Percentiles rank a stretch among this genome's conserved stretches.
Conservation (phyloP, 2,797 vertebrate species). For the Hybognathus amarus region DNA sequence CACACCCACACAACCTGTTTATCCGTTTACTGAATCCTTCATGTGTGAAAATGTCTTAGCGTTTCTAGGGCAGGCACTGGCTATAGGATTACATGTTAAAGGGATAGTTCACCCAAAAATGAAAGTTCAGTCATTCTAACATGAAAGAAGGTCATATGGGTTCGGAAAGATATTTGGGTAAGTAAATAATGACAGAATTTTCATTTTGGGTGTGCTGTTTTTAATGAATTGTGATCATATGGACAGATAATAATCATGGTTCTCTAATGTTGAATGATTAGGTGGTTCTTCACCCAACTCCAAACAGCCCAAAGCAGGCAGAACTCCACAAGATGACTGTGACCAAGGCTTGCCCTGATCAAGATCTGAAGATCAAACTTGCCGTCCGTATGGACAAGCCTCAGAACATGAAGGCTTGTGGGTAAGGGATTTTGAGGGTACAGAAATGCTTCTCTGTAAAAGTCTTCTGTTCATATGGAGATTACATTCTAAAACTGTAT, state of each 20-base stretch:
- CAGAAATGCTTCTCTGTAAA: too few relatives aligned
- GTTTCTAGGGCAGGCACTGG: neutral
- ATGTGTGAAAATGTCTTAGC: constrained; percentile 25
- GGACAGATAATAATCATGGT: neutral
- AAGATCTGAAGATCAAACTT: constrained; percentile 97
- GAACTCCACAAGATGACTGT: constrained; percentile 99
- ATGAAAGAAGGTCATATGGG: neutral
- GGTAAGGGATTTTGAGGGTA: constrained; percentile 77
- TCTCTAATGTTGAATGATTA: constrained; percentile 66
- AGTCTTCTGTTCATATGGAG: neutral
- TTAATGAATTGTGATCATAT: constrained; percentile 1
- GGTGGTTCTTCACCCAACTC: constrained; percentile 98
- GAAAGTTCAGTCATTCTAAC: neutral
- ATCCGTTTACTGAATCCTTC: constrained; percentile 29
- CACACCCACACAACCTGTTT: constrained; percentile 38
- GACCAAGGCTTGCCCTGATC: constrained; percentile 97
- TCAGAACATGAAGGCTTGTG: constrained; percentile 99
- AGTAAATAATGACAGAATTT: neutral
- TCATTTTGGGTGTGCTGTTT: neutral
- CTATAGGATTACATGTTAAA: constrained; percentile 28
- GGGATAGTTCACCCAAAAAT: constrained; percentile 7
- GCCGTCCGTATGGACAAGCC: constrained; percentile 99
- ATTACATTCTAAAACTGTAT: neutral
- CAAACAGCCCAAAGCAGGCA: constrained; percentile 97
- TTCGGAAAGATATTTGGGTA: neutral